These are phyloP conservation scores for Acrossocheilus wenchowensis DNA, from an alignment of 2,797 vertebrate species.

Conservation along the genomic window DNA sequence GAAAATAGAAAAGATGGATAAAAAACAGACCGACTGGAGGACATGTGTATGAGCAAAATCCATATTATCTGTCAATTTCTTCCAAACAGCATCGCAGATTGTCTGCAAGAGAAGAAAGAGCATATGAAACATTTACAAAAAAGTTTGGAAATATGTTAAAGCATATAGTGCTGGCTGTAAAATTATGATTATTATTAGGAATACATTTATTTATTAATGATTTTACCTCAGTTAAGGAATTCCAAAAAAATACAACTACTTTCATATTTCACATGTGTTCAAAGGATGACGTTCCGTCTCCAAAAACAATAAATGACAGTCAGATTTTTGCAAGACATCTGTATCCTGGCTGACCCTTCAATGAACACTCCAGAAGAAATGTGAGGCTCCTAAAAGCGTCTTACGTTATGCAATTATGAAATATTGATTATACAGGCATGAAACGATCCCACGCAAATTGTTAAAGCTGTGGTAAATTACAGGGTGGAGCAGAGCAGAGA, in stretches of 20 bases:
- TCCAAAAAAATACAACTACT: neutral
- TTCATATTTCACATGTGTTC: neutral
- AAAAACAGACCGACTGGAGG: constrained; percentile 24
- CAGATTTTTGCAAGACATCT: constrained; percentile 15
- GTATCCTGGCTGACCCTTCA: constrained; percentile 25
- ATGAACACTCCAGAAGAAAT: neutral
- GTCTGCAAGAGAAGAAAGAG: neutral
- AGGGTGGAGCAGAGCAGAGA: neutral
- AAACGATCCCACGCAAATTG: neutral
- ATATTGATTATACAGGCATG: neutral
- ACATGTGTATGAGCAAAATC: constrained; percentile 1
- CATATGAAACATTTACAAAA: neutral
- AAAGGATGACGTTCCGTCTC: neutral
- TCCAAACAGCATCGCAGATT: neutral
- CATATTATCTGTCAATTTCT: constrained; percentile 20
- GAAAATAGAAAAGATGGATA: constrained; percentile 1
- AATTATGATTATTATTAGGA: neutral
- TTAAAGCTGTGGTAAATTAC: constrained; percentile 16
- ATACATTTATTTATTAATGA: neutral
- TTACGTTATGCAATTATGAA: constrained; percentile 29
- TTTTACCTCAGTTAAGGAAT: neutral
- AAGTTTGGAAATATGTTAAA: neutral
- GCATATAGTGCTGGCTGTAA: neutral
- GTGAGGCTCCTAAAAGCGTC: constrained; percentile 17
- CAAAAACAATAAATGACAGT: constrained; percentile 2